These are phyloP conservation scores for Nestor notabilis DNA, from an alignment of 2,113 vertebrate species.

Conservation along the genomic window DNA sequence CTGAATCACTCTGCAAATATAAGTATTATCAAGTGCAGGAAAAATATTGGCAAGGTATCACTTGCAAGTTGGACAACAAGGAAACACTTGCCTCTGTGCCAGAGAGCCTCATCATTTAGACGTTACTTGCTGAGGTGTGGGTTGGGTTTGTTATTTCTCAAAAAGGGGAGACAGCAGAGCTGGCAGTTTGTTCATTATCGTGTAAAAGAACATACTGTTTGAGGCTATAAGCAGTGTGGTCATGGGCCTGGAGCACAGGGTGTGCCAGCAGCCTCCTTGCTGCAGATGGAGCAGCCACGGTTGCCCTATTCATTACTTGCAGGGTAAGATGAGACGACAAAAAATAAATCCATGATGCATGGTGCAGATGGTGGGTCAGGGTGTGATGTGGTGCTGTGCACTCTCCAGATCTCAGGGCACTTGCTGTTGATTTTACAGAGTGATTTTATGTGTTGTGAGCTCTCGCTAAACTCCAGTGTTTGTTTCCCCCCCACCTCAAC, in stretches of 20 bases:
- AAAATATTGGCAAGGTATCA: conserved; percentile 12
- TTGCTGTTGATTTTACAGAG: neutral
- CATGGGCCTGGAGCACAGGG: neutral
- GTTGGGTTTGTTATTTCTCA: neutral
- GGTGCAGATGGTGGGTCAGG: conserved; percentile 2
- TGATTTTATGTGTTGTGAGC: neutral
- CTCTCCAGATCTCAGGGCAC: neutral
- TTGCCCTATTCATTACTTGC: neutral
- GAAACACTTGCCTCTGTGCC: neutral
- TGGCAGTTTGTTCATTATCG: neutral
- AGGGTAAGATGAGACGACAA: neutral
- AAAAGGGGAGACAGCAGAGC: neutral
- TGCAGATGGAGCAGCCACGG: neutral
- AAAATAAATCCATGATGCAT: neutral
- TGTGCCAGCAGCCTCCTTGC: neutral
- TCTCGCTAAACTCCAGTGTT: neutral
- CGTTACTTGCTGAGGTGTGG: neutral
- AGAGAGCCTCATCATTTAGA: neutral
- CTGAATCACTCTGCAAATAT: conserved; percentile 40
- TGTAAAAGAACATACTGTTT: conserved; percentile 1
- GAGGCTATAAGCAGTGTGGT: neutral
- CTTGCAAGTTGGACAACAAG: neutral
- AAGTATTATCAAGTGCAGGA: conserved; percentile 9
- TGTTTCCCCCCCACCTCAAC: fast-evolving
- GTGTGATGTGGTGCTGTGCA: neutral